Base-by-base conservation (phyloP, 2,888 invertebrate species). In the Eledone cirrhosa region DNA sequence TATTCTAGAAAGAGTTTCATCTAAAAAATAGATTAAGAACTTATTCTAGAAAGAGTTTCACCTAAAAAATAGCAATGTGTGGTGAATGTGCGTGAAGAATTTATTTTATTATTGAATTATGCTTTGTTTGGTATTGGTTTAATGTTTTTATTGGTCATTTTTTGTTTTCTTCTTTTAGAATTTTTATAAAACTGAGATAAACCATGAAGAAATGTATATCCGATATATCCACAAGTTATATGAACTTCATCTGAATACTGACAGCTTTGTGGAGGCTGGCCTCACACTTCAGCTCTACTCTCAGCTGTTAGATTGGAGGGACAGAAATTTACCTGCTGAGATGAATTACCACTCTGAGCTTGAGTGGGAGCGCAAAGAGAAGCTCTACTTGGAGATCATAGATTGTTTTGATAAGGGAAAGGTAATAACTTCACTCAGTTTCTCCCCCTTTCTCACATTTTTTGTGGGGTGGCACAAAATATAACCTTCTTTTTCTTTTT, bases 161-260 rank as follows among this genome's bases (percentile, higher is more conserved):
- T 48, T 77, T 53, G 59, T 78, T 48, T 84, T 82, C 78, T 89
- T 65, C 69, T 84, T 91, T 48, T 92, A 96, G 95, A 97, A 97
- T 89, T 98, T 98, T 91, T 98, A 98, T 92, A 97, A 97, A 90
- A 96, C 96, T 89, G 97, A 97, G 92, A 96, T 97, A 84, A 80
- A 82, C 53, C 93, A 97, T 33, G 96, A 97, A 87, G 97, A 97
- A 91, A 97, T 98, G 96, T 98, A 98, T 91, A 92, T 97, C 77
- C 94, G 95, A 78, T 98, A 98, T 91, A 97, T 98, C 82, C 97
- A 97, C 92, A 97, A 97, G 90, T 92, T 98, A 53, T 96, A 96
- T 89, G 96, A 97, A 88, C 93, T 98, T 22, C 98, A 98, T 91
- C 92, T 96, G 77, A 95, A 95, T 24, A 95, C 96, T 0, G 96